phyloP scores from a whole-genome alignment of 1,140 invertebrate species.

The Leptestheria dahalacensis region DNA sequence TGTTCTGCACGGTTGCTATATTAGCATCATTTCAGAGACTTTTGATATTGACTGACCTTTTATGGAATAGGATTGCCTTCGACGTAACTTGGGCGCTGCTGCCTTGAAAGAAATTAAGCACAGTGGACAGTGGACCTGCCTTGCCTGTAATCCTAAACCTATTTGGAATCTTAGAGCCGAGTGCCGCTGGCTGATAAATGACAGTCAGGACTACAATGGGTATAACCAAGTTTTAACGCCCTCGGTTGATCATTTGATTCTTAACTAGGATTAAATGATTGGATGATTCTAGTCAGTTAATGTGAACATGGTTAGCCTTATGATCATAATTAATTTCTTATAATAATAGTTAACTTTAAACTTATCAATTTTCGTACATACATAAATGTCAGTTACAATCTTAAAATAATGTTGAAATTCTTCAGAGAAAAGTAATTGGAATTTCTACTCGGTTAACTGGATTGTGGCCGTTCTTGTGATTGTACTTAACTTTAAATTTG shows the following conservation, averaged over 20 bases:
- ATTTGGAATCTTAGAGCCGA: neutral
- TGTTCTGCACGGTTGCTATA: slow-evolving; percentile 49
- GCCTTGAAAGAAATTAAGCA: neutral
- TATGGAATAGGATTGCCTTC: neutral
- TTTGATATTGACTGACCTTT: neutral
- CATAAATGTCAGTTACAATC: too few relatives aligned
- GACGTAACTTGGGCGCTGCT: neutral
- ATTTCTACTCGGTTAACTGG: too few relatives aligned
- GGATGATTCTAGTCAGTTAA: too few relatives aligned
- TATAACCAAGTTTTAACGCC: neutral
- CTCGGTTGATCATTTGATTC: neutral
- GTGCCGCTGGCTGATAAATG: neutral
- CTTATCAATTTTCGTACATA: too few relatives aligned
- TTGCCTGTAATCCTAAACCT: neutral
- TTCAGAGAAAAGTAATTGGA: too few relatives aligned
- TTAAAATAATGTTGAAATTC: too few relatives aligned
- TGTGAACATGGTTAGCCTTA: too few relatives aligned
- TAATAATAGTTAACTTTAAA: too few relatives aligned
- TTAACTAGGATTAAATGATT: too few relatives aligned
- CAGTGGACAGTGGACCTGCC: neutral
- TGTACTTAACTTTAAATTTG: too few relatives aligned
- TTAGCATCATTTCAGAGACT: neutral
- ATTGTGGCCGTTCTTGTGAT: too few relatives aligned
- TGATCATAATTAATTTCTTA: too few relatives aligned
- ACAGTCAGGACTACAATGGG: neutral